Evolutionary conservation across 2,113 vertebrate genomes (phyloP), one percentile per base, ranked within the genome.

Genomic region (Entomyzon cyanotis): DNA sequence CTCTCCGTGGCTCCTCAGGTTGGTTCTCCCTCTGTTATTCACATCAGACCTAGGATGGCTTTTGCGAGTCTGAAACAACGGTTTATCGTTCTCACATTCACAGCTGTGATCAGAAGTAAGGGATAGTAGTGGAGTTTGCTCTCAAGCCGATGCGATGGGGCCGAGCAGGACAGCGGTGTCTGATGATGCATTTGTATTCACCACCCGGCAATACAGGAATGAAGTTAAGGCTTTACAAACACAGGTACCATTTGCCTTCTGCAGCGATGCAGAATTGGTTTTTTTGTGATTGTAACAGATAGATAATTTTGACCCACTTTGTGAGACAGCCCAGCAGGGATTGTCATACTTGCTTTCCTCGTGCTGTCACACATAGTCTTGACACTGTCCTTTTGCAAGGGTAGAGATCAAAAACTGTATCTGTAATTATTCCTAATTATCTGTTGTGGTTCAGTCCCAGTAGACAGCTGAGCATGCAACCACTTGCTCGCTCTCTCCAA

Each of bases 201-300:
- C n/a, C n/a, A 17, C 74, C 25, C 96, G 84, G 20, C 81, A 41
- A 0, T 42, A 56, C 70, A 73, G 53, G 33, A 86, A 18, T 1
- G 63, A 94, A 60, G 47, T 55, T 58, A 70, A 55, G 30, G n/a
- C 67, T 50, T 68, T 80, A 8, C 96, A 87, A 24, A 84, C 93
- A 5, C 97, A 98, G 98, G 98, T 98, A 97, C 44, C 53, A 15
- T 30, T 37, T 64, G 53, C 59, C 10, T 22, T 75, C n/a, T 73
- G 55, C 21, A 39, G 47, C 2, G 1, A 20, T 50, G 41, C 67
- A 41, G 60, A 70, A 23, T n/a, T 79, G 19, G 8, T 58, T 88
- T 94, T 74, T 90, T 70, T 89, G 71, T 25, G 25, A 49, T 49
- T 2, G 1, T 71, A 76, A 39, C 10, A 39, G n/a, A 71, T 49